phyloP scores from a whole-genome alignment of 2,113 vertebrate species.

The Dipodomys ordii region DNA sequence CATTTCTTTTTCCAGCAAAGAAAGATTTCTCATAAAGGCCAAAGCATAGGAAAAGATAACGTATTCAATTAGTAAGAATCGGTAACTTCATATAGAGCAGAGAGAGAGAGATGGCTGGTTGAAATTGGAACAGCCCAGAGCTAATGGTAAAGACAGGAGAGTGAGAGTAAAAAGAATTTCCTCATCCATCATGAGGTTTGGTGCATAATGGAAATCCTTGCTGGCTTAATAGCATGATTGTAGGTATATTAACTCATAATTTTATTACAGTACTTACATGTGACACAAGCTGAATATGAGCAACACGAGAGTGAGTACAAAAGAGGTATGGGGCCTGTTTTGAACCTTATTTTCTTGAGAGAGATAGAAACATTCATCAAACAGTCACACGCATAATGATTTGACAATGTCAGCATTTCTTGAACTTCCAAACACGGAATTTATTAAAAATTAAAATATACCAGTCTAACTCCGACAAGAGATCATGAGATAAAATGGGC shows the following conservation, averaged over 20 bases:
- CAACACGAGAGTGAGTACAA: background rate
- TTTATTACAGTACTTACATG: background rate
- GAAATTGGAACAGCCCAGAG: background rate
- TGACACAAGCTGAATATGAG: background rate
- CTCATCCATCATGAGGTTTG: background rate
- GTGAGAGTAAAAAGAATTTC: background rate
- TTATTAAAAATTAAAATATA: slow-evolving; percentile 71
- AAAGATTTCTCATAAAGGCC: background rate
- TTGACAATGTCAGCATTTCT: slow-evolving; percentile 69
- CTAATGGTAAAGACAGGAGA: background rate
- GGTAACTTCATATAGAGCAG: background rate
- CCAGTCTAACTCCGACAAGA: slow-evolving; percentile 22
- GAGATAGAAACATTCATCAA: slow-evolving; percentile 70
- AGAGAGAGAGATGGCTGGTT: background rate
- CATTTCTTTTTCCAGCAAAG: slow-evolving; percentile 26
- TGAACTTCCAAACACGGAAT: slow-evolving; percentile 56
- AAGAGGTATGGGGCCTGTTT: background rate
- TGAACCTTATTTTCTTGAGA: slow-evolving; percentile 57
- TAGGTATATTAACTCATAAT: background rate
- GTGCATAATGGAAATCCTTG: background rate
- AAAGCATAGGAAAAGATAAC: slow-evolving; percentile 40
- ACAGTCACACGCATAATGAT: slow-evolving; percentile 58
- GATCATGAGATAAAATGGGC: slow-evolving; percentile 56
- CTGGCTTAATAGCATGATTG: background rate
- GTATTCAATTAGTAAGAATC: background rate